Percentiles rank a stretch among this genome's conserved stretches.
Conservation (phyloP, 30 jellyfish, hydroid and myxozoan species). For the Hydractinia echinata region DNA sequence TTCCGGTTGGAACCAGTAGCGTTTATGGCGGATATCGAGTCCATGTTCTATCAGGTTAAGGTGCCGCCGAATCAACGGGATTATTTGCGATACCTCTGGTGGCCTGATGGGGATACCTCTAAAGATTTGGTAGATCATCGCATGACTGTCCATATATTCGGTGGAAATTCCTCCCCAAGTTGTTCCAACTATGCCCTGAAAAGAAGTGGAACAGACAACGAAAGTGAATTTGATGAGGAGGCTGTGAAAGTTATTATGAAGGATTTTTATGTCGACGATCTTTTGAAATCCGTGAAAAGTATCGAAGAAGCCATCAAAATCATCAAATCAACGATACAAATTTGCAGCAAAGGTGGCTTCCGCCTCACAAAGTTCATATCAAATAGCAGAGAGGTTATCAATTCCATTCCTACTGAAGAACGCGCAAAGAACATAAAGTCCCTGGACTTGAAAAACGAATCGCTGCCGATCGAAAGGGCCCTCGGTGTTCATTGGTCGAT, state of each 20-base stretch:
- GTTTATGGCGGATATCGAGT: constrained; percentile 30
- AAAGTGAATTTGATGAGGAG: background rate
- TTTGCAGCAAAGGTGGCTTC: background rate
- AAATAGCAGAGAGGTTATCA: constrained; percentile 28
- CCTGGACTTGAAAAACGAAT: too few relatives aligned
- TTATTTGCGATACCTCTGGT: constrained; percentile 34
- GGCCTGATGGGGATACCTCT: constrained; percentile 29
- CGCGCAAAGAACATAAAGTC: constrained; percentile 11
- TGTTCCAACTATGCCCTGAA: too few relatives aligned
- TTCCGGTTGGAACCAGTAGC: constrained; percentile 34
- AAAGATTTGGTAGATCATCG: too few relatives aligned
- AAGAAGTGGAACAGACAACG: background rate
- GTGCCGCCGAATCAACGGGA: constrained; percentile 15
- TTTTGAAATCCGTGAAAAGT: too few relatives aligned
- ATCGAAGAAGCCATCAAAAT: too few relatives aligned
- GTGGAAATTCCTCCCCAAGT: too few relatives aligned
- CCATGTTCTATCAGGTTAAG: constrained; percentile 37
- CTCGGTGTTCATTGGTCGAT: too few relatives aligned
- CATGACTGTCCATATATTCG: too few relatives aligned
- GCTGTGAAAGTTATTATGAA: too few relatives aligned
- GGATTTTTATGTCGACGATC: too few relatives aligned
- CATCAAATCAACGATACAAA: too few relatives aligned
- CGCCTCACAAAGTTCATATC: constrained; percentile 24
- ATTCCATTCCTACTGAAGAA: constrained; percentile 32
- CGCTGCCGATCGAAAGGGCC: too few relatives aligned